Conservation (phyloP, 2,113 vertebrate species). For the Cyanoliseus patagonus region DNA sequence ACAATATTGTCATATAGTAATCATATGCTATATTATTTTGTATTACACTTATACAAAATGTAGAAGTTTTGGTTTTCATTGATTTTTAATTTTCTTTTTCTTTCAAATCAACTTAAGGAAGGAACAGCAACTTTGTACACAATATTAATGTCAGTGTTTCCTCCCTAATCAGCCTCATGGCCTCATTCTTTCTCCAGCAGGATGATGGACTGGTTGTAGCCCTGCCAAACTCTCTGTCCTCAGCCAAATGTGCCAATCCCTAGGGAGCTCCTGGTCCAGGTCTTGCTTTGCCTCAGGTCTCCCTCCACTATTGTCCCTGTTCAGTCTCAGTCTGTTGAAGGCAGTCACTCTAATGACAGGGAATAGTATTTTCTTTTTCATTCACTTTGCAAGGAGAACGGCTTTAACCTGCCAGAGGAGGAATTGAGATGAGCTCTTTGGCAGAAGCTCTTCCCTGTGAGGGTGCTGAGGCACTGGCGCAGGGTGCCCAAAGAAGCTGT, state of each 20-base stretch:
- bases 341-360: not conserved
- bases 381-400: not conserved
- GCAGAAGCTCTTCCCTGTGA: not conserved
- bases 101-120: not conserved
- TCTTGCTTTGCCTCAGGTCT: not conserved
- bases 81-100: not conserved
- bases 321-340: not conserved
- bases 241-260: conserved; percentile 9
- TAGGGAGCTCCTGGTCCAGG: not conserved
- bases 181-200: not conserved
- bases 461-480: not conserved
- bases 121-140: not conserved
- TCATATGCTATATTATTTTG: not conserved
- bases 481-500: not conserved
- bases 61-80: not conserved
- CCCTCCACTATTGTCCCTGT: not conserved
- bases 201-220: not conserved
- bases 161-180: not conserved
- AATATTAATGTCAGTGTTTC: not conserved
- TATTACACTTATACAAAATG: not conserved
- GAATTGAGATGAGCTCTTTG: not conserved
- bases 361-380: not conserved
- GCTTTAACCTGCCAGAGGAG: not conserved
- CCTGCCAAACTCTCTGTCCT: not conserved
- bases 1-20: not conserved